Evolutionary conservation across 2,888 invertebrate species (phyloP), one percentile per base, ranked within the genome.

Genomic region (Opisthograptis luteolata): DNA sequence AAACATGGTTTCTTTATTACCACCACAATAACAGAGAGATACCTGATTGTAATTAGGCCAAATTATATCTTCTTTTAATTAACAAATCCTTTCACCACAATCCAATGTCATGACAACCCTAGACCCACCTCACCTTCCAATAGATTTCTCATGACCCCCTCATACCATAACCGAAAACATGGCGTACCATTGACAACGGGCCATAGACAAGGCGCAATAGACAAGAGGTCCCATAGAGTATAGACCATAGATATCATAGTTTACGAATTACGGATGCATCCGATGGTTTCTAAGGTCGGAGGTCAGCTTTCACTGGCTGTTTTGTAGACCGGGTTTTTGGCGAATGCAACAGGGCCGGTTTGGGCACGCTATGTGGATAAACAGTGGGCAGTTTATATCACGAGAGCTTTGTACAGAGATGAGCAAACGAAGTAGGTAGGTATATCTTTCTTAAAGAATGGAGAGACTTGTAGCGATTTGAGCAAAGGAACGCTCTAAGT

Each of bases 261-360:
- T 54, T 52, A 54, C 50, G 62, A 62, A 58, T 60, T 55, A 61
- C 59, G 51, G 58, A 58, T 59, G 58, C 58, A 42, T 30, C 31
- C 30, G 30, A 51, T 36, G 55, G 55, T 66, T 64, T 62, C 64
- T 64, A 51, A 62, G 66, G 60, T 56, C 64, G 45, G 7, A 20
- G 65, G 63, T 62, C 41, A 60, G 34, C 66, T 66, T 67, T 68
- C 68, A 28, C 64, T 58, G 44, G 49, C 47, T 48, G 39, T 39
- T 47, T 52, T 37, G 44, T 35, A 28, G 24, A 35, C 40, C 50
- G 6, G 14, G 50, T 30, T 45, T 51, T 47, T 25, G 47, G 40
- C 27, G 25, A 37, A 25, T 39, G 27, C 17, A 2, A 27, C 20
- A 34, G 8, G 14, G 9, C 8, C 2, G 13, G 22, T 13, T 35